A percentile compares a stretch with the other conserved stretches of the same genome.
These are phyloP conservation scores for Oeneis ivallda DNA, from an alignment of 2,888 invertebrate genomes.

Conservation along the genomic window DNA sequence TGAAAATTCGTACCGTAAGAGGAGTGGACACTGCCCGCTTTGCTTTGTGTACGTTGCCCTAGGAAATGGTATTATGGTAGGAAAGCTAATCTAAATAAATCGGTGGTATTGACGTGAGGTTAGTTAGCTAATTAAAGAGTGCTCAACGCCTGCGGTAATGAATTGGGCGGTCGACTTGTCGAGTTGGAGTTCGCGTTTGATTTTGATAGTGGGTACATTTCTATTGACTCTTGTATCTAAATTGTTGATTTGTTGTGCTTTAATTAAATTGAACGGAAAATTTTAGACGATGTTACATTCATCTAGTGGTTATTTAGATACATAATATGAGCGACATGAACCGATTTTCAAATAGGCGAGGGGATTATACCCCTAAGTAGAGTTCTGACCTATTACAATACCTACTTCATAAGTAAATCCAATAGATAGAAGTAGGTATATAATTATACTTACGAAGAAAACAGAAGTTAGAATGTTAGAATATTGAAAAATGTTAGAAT, in stretches of 20 bases:
- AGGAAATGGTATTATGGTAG: conserved; percentile 57
- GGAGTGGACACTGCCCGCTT: conserved; percentile 72
- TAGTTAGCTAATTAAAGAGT: conserved; percentile 63
- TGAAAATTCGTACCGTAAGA: conserved; percentile 74
- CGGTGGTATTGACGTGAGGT: conserved; percentile 58
- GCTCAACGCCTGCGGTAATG: conserved; percentile 44
- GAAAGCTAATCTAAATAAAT: conserved; percentile 72
- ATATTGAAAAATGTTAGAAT: no score
- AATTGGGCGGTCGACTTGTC: conserved; percentile 29
- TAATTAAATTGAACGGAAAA: background rate
- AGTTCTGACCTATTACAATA: background rate
- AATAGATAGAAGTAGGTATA: background rate
- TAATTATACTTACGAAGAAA: no score
- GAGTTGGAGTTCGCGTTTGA: conserved; percentile 12
- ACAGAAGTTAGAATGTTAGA: no score
- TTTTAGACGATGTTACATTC: background rate
- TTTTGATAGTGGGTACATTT: conserved; percentile 8
- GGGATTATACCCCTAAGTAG: background rate
- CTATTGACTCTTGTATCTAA: conserved; percentile 9
- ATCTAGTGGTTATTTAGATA: background rate
- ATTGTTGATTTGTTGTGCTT: conserved; percentile 23
- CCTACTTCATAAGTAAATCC: background rate
- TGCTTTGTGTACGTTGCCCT: conserved; percentile 67
- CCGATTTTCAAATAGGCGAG: background rate
- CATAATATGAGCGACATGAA: background rate